Percentiles rank a stretch among this genome's conserved stretches.
Evolutionary conservation across 2,888 invertebrate species (phyloP).

Genomic region (Pimpla rufipes): DNA sequence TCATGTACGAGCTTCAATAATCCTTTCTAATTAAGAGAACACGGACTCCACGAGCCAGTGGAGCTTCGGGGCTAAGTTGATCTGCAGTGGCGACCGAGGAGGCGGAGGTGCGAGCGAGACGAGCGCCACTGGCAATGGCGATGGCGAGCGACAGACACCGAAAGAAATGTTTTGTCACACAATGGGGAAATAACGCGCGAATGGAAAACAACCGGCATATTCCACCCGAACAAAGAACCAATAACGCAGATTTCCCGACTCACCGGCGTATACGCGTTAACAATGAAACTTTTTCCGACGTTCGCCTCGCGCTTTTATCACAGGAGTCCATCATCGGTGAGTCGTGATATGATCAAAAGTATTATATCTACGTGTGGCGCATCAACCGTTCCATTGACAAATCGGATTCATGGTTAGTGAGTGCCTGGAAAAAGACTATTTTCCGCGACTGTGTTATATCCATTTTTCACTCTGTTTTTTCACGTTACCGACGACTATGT

Average conservation of each 20-base stretch:
- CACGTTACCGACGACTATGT: too few species aligned
- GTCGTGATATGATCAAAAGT: neutral
- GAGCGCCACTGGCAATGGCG: neutral
- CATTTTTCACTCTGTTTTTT: neutral
- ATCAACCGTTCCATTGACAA: neutral
- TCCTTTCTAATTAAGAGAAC: slow-evolving; percentile 40
- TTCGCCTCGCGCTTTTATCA: slow-evolving; percentile 4
- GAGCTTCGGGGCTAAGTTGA: neutral
- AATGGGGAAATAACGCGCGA: slow-evolving; percentile 2
- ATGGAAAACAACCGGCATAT: neutral
- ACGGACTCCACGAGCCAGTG: neutral
- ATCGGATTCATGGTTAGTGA: too few species aligned
- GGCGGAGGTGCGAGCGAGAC: neutral
- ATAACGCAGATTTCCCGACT: slow-evolving; percentile 15
- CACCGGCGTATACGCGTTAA: neutral
- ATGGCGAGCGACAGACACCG: neutral
- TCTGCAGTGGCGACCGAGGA: neutral
- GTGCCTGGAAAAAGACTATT: too few species aligned
- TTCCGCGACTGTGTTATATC: too few species aligned
- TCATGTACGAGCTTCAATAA: slow-evolving; percentile 26
- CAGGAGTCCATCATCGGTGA: too few species aligned
- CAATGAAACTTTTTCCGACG: neutral
- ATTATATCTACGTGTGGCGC: neutral
- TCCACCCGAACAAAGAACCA: slow-evolving; percentile 13
- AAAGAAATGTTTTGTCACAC: neutral